Conservation (phyloP, 2,888 invertebrate genomes). For the Ferdinandea cuprea region DNA sequence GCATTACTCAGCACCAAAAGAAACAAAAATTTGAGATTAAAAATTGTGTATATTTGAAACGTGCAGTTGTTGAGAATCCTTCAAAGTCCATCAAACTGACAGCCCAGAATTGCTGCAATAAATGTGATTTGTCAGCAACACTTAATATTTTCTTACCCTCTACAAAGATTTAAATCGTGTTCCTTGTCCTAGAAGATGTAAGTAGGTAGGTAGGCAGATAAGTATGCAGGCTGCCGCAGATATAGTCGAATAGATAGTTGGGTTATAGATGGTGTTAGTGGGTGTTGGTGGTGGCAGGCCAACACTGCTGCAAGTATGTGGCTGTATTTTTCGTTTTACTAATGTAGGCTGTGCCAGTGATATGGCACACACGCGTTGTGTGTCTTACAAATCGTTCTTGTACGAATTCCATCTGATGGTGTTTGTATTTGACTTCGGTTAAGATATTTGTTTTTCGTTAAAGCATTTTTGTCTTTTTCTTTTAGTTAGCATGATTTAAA, state of each 20-base stretch:
- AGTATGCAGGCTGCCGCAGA: conserved; percentile 35
- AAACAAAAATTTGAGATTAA: conserved; percentile 70
- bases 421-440: conserved; percentile 43
- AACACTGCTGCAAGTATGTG: conserved; percentile 27
- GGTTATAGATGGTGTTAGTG: conserved; percentile 36
- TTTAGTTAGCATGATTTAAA: conserved; percentile 54
- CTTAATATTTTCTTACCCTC: conserved; percentile 72
- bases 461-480: conserved; percentile 45
- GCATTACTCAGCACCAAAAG: conserved; percentile 14
- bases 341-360: conserved; percentile 65
- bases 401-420: conserved; percentile 48
- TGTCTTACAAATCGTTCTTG: conserved; percentile 39
- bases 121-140: conserved; percentile 75
- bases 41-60: conserved; percentile 73
- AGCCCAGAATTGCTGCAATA: conserved; percentile 73
- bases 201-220: conserved; percentile 54
- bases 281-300: conserved; percentile 19
- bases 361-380: conserved; percentile 38
- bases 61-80: conserved; percentile 75
- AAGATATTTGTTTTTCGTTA: conserved; percentile 24
- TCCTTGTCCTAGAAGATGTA: conserved; percentile 68
- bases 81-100: conserved; percentile 76
- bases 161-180: conserved; percentile 74
- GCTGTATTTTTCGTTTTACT: conserved; percentile 49
- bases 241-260: conserved; percentile 46